Conservation (phyloP, 2,797 vertebrate genomes). For the Mico argentatus region DNA sequence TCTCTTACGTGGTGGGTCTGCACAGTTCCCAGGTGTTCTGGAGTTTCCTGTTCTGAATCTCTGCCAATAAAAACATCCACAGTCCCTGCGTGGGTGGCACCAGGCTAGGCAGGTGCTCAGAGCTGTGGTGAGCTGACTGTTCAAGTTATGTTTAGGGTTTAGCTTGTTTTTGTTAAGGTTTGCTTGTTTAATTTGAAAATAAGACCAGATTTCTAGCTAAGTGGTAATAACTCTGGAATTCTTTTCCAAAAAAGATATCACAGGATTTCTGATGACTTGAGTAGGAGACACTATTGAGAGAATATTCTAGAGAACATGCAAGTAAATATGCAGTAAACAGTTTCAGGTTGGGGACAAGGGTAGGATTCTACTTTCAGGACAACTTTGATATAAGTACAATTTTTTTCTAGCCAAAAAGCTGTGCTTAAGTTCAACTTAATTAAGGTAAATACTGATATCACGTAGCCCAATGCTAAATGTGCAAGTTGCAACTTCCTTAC, state of each 20-base stretch:
- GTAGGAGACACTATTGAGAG: neutral
- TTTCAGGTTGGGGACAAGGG: neutral
- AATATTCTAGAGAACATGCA: neutral
- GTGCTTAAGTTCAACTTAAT: neutral
- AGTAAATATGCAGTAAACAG: neutral
- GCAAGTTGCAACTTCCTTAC: neutral
- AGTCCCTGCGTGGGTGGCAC: neutral
- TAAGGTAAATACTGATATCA: neutral
- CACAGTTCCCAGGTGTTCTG: neutral
- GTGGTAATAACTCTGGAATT: conserved; percentile 5
- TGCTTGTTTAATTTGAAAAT: conserved; percentile 60
- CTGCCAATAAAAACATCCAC: conserved; percentile 53
- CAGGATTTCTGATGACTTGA: conserved; percentile 1
- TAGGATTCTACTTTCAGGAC: neutral
- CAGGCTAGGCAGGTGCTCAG: conserved; percentile 6
- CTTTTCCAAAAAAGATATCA: conserved; percentile 33
- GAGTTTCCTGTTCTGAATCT: conserved; percentile 18
- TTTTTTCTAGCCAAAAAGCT: conserved; percentile 37
- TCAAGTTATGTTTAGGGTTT: neutral
- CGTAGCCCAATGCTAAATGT: neutral
- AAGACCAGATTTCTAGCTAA: conserved; percentile 15
- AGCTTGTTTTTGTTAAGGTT: conserved; percentile 56
- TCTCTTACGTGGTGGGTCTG: neutral
- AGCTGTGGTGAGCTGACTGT: neutral
- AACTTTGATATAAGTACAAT: neutral